These are phyloP conservation scores for Taenaris catops DNA, from an alignment of 2,888 invertebrate species.

Conservation along the genomic window DNA sequence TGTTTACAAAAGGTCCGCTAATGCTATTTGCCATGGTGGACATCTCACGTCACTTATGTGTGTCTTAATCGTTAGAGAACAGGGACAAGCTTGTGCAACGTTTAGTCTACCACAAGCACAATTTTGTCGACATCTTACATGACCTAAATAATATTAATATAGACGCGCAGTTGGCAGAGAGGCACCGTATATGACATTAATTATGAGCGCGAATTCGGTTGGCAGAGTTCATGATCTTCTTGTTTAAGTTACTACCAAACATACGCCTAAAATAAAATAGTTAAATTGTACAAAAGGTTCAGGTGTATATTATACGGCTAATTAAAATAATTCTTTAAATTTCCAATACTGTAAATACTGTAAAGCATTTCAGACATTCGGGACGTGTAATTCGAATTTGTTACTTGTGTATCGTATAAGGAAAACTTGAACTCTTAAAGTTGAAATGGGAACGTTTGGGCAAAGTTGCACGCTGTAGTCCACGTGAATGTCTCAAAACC, in stretches of 20 bases:
- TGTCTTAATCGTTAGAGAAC: slow-evolving; percentile 70
- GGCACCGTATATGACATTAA: too few species aligned
- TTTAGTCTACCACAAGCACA: too few species aligned
- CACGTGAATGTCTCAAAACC: slow-evolving; percentile 35
- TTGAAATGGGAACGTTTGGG: slow-evolving; percentile 34
- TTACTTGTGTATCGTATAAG: slow-evolving; percentile 44
- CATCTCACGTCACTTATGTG: slow-evolving; percentile 60
- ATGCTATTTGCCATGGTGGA: slow-evolving; percentile 67
- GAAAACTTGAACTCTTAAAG: slow-evolving; percentile 43
- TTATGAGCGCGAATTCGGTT: too few species aligned
- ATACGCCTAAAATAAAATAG: too few species aligned
- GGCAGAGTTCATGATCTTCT: too few species aligned
- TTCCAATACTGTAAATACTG: slow-evolving; percentile 38
- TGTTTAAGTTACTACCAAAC: too few species aligned
- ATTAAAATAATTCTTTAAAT: slow-evolving; percentile 36
- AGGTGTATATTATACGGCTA: slow-evolving; percentile 40
- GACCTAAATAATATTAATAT: too few species aligned
- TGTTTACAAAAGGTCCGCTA: slow-evolving; percentile 66
- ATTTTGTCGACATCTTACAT: too few species aligned
- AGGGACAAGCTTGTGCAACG: too few species aligned
- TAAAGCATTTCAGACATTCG: slow-evolving; percentile 42
- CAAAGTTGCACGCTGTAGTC: slow-evolving; percentile 38
- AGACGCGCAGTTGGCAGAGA: too few species aligned
- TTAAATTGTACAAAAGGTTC: too few species aligned
- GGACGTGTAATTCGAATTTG: slow-evolving; percentile 44